Base-by-base conservation (phyloP, 2,113 vertebrate genomes). In the Pluvialis apricaria region DNA sequence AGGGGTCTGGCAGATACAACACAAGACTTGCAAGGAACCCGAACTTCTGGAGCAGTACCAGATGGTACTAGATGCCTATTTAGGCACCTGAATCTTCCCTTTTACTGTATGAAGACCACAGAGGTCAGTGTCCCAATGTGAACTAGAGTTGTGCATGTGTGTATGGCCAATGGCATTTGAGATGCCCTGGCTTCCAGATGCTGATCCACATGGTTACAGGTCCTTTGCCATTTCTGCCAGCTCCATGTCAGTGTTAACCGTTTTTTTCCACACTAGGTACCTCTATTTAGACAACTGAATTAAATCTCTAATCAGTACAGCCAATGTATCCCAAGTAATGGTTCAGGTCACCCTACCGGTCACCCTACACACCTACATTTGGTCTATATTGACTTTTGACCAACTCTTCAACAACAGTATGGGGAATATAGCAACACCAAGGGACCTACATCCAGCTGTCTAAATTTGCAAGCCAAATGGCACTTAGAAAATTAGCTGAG, bases 21-120 rank as follows among this genome's bases (percentile, higher is more conserved):
- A 19, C 9, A 20, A 36, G 62, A 13, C 16, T 82, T 38, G 22
- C 2, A 45, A 31, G 24, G 17, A 57, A 6, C 7, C 0, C 11
- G 10, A 5, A 6, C 25, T 19, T 26, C 32, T 14, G 47, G 32
- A 92, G 32, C 17, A 71, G 66, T 38, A 28, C 52, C n/a, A 51
- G 68, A 66, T 7, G 11, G n/a, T 11, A 51, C 11, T 1, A n/a
- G 31, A 6, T 9, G 9, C 12, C 21, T 73, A 1, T 65, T 49
- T 21, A 34, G 54, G 28, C 9, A 5, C 21, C 29, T 17, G 57
- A 69, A n/a, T 29, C 9, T 8, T 73, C n/a, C 13, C 13, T 73
- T 73, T 31, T 68, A 17, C 34, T 47, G 1, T 16, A 14, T 2
- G 13, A 54, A 21, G 49, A 47, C 1, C 15, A 6, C 13, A 1